Conservation (phyloP, 2,113 vertebrate genomes). For the Menura novaehollandiae region DNA sequence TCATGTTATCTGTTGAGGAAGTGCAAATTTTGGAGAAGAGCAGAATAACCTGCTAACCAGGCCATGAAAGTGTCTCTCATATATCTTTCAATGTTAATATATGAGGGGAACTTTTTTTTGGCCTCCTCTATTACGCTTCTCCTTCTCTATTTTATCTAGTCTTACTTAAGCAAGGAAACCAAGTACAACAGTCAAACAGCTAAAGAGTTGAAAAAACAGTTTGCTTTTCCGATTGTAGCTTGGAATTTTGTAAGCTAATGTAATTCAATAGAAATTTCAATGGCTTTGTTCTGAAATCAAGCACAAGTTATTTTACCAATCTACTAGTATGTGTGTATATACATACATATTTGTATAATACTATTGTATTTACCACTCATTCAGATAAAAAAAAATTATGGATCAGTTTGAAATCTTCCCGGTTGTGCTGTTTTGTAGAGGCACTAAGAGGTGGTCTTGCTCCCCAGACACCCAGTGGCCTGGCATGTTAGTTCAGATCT, state of each 20-base stretch:
- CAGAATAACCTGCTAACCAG: neutral
- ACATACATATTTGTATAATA: neutral
- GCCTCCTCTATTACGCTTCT: neutral
- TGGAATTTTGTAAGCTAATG: neutral
- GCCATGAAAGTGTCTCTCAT: neutral
- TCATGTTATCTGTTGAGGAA: neutral
- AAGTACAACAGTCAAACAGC: neutral
- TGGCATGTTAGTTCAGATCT: neutral
- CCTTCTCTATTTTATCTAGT: neutral
- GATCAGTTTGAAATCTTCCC: neutral
- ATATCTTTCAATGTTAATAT: neutral
- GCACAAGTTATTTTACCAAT: neutral
- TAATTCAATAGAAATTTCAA: neutral
- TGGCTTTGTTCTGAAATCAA: neutral
- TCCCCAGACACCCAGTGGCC: neutral
- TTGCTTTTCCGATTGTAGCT: neutral
- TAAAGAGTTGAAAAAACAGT: neutral
- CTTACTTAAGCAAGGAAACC: neutral
- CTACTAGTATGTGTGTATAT: neutral
- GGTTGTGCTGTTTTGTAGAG: neutral
- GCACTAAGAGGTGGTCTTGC: neutral
- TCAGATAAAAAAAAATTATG: neutral
- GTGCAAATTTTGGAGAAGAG: neutral
- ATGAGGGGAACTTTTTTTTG: neutral
- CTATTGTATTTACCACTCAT: neutral